Evolutionary conservation across 2,113 vertebrate species (phyloP).

Genomic region (Nycticebus coucang): DNA sequence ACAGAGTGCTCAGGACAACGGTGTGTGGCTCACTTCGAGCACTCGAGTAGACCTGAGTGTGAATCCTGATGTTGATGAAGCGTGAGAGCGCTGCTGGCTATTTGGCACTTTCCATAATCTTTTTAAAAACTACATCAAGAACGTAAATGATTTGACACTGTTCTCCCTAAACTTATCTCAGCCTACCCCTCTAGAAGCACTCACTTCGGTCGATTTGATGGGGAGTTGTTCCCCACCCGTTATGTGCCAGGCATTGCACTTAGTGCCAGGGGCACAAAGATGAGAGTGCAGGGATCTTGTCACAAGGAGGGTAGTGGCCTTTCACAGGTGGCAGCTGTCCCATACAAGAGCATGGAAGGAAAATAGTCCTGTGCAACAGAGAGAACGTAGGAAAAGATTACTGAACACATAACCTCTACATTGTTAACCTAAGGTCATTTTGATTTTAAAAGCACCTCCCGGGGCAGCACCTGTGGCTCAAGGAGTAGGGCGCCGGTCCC

Average conservation of each 20-base stretch:
- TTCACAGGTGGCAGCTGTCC: neutral
- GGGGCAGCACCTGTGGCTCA: too few species aligned
- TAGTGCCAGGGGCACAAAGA: neutral
- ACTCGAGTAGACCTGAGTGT: neutral
- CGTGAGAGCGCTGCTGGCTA: neutral
- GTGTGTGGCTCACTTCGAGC: accelerated
- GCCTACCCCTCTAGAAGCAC: neutral
- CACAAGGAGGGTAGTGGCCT: neutral
- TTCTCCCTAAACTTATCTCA: neutral
- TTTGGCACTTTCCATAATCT: neutral
- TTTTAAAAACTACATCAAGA: neutral
- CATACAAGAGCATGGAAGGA: neutral
- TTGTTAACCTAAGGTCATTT: neutral
- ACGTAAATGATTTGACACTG: neutral
- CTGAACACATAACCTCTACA: neutral
- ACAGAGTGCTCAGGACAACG: neutral
- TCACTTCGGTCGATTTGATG: neutral
- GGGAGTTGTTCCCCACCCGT: neutral
- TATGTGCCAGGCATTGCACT: neutral
- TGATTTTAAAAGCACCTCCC: neutral
- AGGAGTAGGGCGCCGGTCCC: too few species aligned
- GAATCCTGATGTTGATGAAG: neutral
- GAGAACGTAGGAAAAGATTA: neutral
- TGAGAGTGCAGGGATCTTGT: neutral
- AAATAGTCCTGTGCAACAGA: neutral